Conservation (phyloP, 2,113 vertebrate genomes). For the Ahaetulla prasina region DNA sequence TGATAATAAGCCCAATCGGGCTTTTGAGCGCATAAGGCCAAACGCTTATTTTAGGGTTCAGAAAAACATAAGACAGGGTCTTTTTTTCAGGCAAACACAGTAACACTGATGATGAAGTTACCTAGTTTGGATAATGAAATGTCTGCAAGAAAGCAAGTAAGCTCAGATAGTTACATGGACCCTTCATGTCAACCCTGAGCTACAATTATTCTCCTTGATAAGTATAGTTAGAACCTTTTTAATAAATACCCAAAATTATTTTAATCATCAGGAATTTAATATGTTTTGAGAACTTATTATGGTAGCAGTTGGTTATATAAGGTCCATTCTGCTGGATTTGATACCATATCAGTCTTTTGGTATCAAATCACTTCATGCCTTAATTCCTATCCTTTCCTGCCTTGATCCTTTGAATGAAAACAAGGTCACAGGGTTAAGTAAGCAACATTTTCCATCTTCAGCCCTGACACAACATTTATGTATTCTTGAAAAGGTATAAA, state of each 20-base stretch:
- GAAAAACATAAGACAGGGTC: no score
- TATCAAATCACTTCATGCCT: neutral
- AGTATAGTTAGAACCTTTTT: neutral
- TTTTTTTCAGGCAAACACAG: no score
- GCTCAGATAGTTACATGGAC: no score
- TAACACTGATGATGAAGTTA: no score
- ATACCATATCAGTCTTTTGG: neutral
- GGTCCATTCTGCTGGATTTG: neutral
- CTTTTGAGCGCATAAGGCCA: no score
- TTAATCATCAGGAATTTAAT: neutral
- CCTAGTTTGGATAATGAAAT: no score
- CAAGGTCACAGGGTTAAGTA: constrained; percentile 14
- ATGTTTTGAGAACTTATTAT: neutral
- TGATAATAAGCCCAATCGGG: no score
- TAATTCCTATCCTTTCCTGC: neutral
- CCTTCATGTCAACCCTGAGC: no score
- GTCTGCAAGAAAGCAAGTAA: no score
- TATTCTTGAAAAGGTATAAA: constrained; percentile 18
- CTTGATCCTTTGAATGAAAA: neutral
- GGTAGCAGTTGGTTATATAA: neutral
- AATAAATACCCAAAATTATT: neutral
- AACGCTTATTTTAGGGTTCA: no score
- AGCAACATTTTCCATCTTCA: constrained; percentile 7
- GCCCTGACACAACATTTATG: neutral
- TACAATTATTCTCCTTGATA: no score